These are phyloP conservation scores for Hexactinellida sp. DNA, from an alignment of 37 sponge, comb jelly and placozoan genomes.

Conservation along the genomic window DNA sequence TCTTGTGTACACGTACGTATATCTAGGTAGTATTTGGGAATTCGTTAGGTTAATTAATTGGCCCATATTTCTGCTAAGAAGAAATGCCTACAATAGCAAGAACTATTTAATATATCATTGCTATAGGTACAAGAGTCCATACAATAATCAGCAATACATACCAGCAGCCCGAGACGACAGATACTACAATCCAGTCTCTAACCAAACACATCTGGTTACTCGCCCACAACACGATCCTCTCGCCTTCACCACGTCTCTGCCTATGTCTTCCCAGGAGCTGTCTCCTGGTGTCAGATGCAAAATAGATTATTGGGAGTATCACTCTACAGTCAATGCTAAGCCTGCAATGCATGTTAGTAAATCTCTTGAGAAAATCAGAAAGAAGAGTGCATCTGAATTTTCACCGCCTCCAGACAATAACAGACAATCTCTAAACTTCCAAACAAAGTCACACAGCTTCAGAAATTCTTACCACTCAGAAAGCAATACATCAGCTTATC, in stretches of 20 bases:
- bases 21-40: no score
- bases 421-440: not conserved
- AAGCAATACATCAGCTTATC: not conserved
- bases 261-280: not conserved
- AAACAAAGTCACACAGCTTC: not conserved
- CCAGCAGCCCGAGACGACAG: not conserved
- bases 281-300: not conserved
- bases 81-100: no score
- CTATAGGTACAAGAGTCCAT: not conserved
- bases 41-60: no score
- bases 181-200: no score
- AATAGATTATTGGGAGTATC: slow-evolving; percentile 7
- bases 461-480: not conserved
- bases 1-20: no score
- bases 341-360: not conserved
- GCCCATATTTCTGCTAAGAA: no score
- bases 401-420: not conserved
- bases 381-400: not conserved
- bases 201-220: not conserved
- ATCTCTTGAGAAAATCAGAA: not conserved
- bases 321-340: not conserved
- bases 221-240: not conserved
- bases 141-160: not conserved
- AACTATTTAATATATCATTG: no score
- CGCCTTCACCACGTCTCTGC: not conserved